Evolutionary conservation across 2,797 vertebrate species (phyloP), one percentile per base, ranked within the genome.

Genomic region (Anguilla pacifica): DNA sequence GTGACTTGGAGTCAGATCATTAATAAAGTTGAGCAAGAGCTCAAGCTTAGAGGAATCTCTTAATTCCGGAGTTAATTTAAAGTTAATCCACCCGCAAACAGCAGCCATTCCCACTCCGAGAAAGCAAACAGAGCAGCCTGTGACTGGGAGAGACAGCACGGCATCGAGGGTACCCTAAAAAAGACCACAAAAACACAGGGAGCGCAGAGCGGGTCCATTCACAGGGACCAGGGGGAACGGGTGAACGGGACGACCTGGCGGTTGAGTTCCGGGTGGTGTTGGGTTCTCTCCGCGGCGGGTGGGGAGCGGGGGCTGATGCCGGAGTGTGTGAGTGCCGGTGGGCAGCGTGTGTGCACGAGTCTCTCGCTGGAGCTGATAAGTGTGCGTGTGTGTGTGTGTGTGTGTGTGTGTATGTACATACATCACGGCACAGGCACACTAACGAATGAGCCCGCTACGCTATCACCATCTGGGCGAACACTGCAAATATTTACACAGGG

Each of bases 401-500:
- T 51, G 55, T 10, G 49, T 0, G 19, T 17, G 61, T 64, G 61
- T 25, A 5, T 64, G 22, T 64, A 1, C n/a, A 3, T 64, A 9
- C 59, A 22, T 61, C 15, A 61, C 22, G 59, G 22, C 59, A 22
- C 59, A 0, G 59, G 15, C 51, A 43, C 72, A 9, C 35, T 74
- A 74, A 74, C 35, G 31, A 74, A 15, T 31, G 70, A 74, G 28
- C 9, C 3, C 35, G 35, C 35, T 19, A 22, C 19, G 9, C 28
- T 4, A 31, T 43, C 61, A 28, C 6, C 51, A 55, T 57, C 86
- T 43, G 25, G 46, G 57, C 83, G 59, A 17, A 49, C n/a, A 87
- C 57, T 39, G 55, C 86, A 87, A 82, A 87, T 67, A 87, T 83
- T 87, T 82, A 87, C 77, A 87, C 35, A 64, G 55, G n/a, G 25